Conservation (phyloP, 2,113 vertebrate species). For the Cyprinodon variegatus region DNA sequence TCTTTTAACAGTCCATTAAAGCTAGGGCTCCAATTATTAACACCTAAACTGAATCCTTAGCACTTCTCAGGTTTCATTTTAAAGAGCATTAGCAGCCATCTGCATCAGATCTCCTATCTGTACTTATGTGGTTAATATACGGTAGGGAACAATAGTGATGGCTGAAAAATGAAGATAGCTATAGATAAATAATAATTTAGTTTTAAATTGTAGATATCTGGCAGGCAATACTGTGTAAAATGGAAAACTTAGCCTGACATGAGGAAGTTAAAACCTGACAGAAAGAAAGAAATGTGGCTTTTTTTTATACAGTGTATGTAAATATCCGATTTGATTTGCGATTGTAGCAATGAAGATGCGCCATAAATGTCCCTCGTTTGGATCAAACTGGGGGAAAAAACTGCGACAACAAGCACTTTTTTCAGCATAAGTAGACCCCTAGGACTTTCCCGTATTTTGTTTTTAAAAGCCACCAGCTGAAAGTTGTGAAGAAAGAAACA, state of each 20-base stretch:
- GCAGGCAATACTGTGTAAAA: too few species aligned
- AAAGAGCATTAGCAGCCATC: conserved; percentile 37
- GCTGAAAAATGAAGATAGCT: background rate
- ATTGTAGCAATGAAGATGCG: background rate
- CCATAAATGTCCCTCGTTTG: background rate
- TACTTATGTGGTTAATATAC: background rate
- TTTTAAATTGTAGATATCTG: too few species aligned
- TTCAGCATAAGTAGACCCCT: background rate
- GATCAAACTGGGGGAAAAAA: background rate
- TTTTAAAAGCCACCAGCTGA: background rate
- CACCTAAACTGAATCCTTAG: conserved; percentile 41
- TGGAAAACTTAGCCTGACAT: too few species aligned
- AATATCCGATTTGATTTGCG: background rate
- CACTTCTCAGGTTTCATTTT: conserved; percentile 51
- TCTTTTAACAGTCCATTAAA: conserved; percentile 69
- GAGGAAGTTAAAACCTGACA: background rate
- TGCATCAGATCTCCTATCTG: conserved; percentile 26
- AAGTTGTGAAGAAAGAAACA: conserved; percentile 3
- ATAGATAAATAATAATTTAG: too few species aligned
- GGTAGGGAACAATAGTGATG: conserved; percentile 6
- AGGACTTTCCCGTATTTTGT: background rate
- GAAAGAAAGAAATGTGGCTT: too few species aligned
- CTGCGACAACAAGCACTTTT: background rate
- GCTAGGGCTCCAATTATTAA: conserved; percentile 39
- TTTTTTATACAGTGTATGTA: background rate